Evolutionary conservation across 1,140 invertebrate species (phyloP).

Genomic region (Cydia amplana): DNA sequence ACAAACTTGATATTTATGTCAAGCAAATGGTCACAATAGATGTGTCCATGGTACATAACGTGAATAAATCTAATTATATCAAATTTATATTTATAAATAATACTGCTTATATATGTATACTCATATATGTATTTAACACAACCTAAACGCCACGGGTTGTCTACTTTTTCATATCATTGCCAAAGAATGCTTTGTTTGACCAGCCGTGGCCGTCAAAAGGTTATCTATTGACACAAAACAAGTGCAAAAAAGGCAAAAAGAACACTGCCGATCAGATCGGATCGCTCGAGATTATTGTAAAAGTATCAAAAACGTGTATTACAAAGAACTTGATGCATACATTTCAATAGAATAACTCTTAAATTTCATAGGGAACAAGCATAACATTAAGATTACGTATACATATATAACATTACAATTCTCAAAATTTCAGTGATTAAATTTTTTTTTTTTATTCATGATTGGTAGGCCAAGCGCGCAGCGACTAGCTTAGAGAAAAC

Average conservation of each 20-base stretch:
- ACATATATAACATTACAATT: conserved; percentile 19
- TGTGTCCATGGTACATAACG: background rate
- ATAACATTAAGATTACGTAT: conserved; percentile 25
- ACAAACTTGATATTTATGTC: background rate
- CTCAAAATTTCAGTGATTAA: conserved; percentile 17
- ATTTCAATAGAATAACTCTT: background rate
- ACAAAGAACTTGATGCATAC: background rate
- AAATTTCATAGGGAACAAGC: conserved; percentile 7
- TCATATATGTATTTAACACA: background rate
- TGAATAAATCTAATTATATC: conserved; percentile 3
- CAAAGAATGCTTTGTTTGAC: background rate
- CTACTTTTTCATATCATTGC: background rate
- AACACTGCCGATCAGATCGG: background rate
- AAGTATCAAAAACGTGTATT: conserved; percentile 3
- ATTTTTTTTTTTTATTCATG: background rate
- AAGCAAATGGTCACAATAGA: background rate
- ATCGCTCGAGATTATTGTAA: conserved; percentile 3
- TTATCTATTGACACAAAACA: conserved; percentile 22
- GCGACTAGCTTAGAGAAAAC: background rate
- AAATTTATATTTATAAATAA: conserved; percentile 20
- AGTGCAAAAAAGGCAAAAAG: conserved; percentile 21
- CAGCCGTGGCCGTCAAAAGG: background rate
- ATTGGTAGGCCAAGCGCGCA: background rate
- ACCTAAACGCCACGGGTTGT: background rate
- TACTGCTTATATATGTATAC: conserved; percentile 7